Percentiles rank a stretch among this genome's conserved stretches.
phyloP scores from a whole-genome alignment of 2,113 vertebrate genomes.

The Nannospalax galili region DNA sequence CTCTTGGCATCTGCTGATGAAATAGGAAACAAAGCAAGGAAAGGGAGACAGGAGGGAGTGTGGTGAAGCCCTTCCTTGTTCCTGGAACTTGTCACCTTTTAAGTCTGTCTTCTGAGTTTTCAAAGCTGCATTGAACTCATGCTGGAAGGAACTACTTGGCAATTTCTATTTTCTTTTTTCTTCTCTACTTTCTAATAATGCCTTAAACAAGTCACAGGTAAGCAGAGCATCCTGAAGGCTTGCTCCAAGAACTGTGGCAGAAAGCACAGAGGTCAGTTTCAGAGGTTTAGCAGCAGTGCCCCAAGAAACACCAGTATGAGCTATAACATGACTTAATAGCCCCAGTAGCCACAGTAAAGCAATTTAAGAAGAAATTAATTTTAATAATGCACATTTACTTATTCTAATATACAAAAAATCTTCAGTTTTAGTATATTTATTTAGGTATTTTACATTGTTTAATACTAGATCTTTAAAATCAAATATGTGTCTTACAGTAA shows the following conservation, averaged over 20 bases:
- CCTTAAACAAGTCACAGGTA: not conserved
- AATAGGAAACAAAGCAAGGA: not conserved
- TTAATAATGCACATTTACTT: conserved; percentile 14
- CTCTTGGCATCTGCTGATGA: not conserved
- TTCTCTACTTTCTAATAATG: not conserved
- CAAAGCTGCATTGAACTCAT: not conserved
- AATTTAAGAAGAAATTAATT: not conserved
- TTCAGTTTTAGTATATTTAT: not conserved
- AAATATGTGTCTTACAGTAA: not conserved
- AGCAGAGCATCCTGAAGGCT: not conserved
- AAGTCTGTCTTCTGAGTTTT: not conserved
- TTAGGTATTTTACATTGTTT: conserved; percentile 16
- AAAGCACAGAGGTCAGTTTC: not conserved
- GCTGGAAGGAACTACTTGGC: not conserved
- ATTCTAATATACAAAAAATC: not conserved
- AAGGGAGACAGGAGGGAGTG: not conserved
- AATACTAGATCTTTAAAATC: not conserved
- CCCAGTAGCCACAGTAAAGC: not conserved
- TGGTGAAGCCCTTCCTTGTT: not conserved
- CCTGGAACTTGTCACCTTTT: not conserved
- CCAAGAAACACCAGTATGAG: not conserved
- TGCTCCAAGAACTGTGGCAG: not conserved
- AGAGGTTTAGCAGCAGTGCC: not conserved
- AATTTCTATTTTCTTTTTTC: not conserved
- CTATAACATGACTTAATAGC: not conserved